Percentiles rank a stretch among this genome's conserved stretches.
Evolutionary conservation across 2,113 vertebrate genomes (phyloP).

Genomic region (Cynocephalus volans): DNA sequence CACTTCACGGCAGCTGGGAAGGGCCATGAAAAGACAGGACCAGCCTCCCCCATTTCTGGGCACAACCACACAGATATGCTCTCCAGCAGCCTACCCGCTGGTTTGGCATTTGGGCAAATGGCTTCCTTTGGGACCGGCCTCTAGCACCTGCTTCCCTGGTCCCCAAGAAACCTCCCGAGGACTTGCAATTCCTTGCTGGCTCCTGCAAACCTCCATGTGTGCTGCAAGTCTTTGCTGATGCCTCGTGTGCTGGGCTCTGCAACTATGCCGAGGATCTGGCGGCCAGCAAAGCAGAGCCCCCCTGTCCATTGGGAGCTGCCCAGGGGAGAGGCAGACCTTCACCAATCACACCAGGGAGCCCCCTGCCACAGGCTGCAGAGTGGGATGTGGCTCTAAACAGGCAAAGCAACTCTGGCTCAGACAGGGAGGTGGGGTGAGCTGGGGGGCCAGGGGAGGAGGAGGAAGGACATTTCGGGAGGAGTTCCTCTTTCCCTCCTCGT

Average conservation of each 20-base stretch:
- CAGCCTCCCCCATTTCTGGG: background rate
- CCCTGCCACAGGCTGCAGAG: no score
- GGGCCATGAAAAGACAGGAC: background rate
- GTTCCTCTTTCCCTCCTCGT: background rate
- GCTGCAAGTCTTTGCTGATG: no score
- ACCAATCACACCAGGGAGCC: no score
- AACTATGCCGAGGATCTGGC: accelerated
- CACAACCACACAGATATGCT: background rate
- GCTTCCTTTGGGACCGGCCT: background rate
- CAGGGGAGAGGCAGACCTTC: background rate
- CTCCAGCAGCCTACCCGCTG: accelerated
- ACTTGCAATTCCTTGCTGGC: background rate
- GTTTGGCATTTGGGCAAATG: background rate
- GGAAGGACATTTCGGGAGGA: no score
- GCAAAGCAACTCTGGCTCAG: background rate
- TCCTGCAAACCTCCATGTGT: accelerated
- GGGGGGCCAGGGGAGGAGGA: background rate
- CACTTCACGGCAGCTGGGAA: background rate
- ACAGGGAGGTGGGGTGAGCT: background rate
- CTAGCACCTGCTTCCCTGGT: background rate
- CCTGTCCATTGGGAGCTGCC: no score
- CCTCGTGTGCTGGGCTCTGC: background rate
- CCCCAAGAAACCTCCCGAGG: background rate
- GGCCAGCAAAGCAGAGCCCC: background rate
- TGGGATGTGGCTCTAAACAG: background rate